These are phyloP conservation scores for Agelastica alni DNA, from an alignment of 2,888 invertebrate genomes.

Conservation along the genomic window DNA sequence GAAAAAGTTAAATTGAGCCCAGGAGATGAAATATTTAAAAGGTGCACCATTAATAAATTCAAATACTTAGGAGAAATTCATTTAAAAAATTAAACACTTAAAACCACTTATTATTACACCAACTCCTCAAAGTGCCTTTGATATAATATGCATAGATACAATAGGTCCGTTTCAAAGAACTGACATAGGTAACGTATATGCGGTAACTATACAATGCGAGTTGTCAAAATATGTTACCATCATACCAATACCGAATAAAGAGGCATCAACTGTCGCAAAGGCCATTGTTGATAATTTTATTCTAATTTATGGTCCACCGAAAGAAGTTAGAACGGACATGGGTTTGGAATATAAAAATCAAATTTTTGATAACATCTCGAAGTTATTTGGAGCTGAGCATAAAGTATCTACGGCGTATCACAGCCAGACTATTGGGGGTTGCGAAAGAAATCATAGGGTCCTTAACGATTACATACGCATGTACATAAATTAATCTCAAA, in stretches of 20 bases:
- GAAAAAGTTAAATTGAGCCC: neutral
- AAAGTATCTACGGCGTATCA: slow-evolving; percentile 24
- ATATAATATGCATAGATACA: too few species aligned
- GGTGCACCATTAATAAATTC: neutral
- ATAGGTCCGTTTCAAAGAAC: too few species aligned
- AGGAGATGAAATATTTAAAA: neutral
- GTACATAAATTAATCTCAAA: slow-evolving; percentile 11
- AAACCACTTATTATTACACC: slow-evolving; percentile 25
- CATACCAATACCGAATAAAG: slow-evolving; percentile 34
- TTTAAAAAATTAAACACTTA: slow-evolving; percentile 4
- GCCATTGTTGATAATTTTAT: too few species aligned
- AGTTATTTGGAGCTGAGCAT: slow-evolving; percentile 2
- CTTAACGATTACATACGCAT: slow-evolving; percentile 20
- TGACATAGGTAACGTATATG: too few species aligned
- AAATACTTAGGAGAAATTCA: neutral
- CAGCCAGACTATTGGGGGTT: slow-evolving; percentile 14
- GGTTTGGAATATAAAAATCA: slow-evolving; percentile 20
- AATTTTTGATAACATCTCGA: slow-evolving; percentile 6
- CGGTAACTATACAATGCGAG: too few species aligned
- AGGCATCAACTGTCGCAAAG: too few species aligned
- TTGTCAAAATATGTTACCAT: slow-evolving; percentile 35
- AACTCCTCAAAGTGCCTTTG: too few species aligned
- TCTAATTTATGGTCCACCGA: slow-evolving; percentile 23
- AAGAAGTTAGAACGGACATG: slow-evolving; percentile 13
- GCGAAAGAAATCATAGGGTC: slow-evolving; percentile 12